phyloP scores from a whole-genome alignment of 2,113 vertebrate genomes.

The Myrmophylax atrothorax region DNA sequence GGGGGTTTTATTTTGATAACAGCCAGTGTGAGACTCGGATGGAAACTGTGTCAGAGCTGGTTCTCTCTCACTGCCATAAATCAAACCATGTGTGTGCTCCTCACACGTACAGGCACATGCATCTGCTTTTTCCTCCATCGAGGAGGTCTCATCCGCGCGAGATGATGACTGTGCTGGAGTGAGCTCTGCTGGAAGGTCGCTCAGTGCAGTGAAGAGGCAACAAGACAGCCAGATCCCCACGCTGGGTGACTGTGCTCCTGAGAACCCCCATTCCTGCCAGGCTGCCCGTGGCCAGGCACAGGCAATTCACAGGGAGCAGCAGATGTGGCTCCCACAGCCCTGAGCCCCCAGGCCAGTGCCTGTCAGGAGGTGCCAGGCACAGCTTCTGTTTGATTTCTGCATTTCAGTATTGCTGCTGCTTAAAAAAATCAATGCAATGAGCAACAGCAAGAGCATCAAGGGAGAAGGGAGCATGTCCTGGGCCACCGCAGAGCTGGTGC shows the following conservation, averaged over 20 bases:
- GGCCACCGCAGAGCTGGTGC: neutral
- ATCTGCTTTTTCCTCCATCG: constrained; percentile 1
- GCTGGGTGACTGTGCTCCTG: fast-evolving
- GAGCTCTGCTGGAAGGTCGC: neutral
- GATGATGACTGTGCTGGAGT: fast-evolving
- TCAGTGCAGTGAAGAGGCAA: neutral
- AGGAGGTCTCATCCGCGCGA: neutral
- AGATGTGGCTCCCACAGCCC: fast-evolving
- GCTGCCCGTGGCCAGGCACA: fast-evolving
- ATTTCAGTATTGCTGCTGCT: neutral
- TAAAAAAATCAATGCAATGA: neutral
- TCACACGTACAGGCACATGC: neutral
- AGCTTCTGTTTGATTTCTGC: neutral
- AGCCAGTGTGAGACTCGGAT: neutral
- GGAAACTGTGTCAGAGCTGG: constrained; percentile 36
- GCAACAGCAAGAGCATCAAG: neutral
- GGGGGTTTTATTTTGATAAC: constrained; percentile 51
- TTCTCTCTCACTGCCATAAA: constrained; percentile 37
- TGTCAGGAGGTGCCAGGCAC: neutral
- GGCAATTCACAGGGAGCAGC: neutral
- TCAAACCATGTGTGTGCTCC: constrained; percentile 50
- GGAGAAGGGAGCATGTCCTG: neutral
- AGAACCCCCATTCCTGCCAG: neutral
- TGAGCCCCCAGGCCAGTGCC: neutral
- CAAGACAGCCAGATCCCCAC: neutral